Evolutionary conservation across 2,113 vertebrate species (phyloP).

Genomic region (Oncorhynchus keta): DNA sequence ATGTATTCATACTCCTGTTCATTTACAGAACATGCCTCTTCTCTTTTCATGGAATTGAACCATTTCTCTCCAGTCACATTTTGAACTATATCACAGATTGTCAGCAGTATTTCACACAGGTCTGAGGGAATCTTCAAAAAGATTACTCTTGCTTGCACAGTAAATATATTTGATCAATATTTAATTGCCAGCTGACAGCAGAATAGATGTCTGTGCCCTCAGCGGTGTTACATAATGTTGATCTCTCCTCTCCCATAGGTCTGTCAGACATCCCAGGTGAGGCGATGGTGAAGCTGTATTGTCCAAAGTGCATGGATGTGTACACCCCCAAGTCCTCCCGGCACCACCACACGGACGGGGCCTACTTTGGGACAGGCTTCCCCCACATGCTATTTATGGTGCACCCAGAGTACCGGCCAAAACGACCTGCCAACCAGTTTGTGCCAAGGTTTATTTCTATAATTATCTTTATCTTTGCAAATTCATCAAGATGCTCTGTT

Average conservation of each 20-base stretch:
- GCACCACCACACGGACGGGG: conserved; percentile 94
- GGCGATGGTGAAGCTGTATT: conserved; percentile 96
- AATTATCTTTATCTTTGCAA: no score
- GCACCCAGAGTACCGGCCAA: conserved; percentile 92
- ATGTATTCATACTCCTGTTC: neutral
- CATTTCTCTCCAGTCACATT: neutral
- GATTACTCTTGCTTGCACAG: neutral
- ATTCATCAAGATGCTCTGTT: no score
- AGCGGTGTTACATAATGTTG: neutral
- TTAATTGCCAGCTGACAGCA: no score
- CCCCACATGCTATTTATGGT: conserved; percentile 99
- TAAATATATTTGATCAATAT: neutral
- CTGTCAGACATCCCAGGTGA: conserved; percentile 93
- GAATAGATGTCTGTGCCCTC: neutral
- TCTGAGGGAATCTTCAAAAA: no score
- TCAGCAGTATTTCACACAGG: neutral
- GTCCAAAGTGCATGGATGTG: conserved; percentile 96
- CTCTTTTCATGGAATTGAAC: neutral
- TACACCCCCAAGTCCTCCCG: conserved; percentile 94
- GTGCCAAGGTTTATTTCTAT: conserved; percentile 75
- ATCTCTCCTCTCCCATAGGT: conserved; percentile 66
- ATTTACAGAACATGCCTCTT: neutral
- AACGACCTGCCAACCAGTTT: conserved; percentile 95
- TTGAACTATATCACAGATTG: neutral
- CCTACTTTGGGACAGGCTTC: conserved; percentile 94